Base-by-base conservation (phyloP, 2,797 vertebrate genomes). In the Mormyrops boulengeri region DNA sequence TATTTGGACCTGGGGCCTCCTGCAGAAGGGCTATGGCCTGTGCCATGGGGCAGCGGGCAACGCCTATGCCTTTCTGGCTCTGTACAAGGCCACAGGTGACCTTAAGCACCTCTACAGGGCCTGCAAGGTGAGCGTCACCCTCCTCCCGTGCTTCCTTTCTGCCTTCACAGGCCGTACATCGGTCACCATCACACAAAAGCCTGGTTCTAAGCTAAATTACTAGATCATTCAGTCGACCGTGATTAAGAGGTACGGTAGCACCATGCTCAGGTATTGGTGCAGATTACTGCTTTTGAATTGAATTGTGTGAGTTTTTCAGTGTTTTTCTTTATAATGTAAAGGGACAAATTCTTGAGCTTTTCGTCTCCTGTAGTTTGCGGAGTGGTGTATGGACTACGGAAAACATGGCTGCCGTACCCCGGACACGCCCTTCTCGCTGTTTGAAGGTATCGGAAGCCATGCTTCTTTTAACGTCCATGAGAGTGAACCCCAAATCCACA, bases 341-440 rank as follows among this genome's bases (percentile, higher is more conserved):
- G 41, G 41, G 47, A 50, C 1, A 2, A 17, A 30, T 41, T 86
- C 85, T 89, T 88, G 12, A 50, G 1, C 41, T 26, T 89, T 34
- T 66, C 4, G 2, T 47, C 47, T 77, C 19, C 77, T 90, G 80
- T 94, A 99, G 98, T 99, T 99, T 95, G 98, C 97, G 89, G 98
- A 99, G 91, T 99, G 98, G 98, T 99, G 98, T 92, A 96, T 99
- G 94, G 97, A 98, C 93, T 99, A 99, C 0, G 98, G 98, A 26
- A 96, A 95, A 3, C 98, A 99, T 0, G 98, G 98, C 17, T 99
- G 98, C 94, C 95, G 97, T 92, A 99, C 97, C 2, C 97, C 98
- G 0, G 98, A 99, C 92, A 98, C 97, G 0, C 98, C 98, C 0
- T 99, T 96, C 95, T 99, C 98, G 8, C 97, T 99, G 87, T 99